Conservation (phyloP, 2,113 vertebrate genomes). For the Semnornis frantzii region DNA sequence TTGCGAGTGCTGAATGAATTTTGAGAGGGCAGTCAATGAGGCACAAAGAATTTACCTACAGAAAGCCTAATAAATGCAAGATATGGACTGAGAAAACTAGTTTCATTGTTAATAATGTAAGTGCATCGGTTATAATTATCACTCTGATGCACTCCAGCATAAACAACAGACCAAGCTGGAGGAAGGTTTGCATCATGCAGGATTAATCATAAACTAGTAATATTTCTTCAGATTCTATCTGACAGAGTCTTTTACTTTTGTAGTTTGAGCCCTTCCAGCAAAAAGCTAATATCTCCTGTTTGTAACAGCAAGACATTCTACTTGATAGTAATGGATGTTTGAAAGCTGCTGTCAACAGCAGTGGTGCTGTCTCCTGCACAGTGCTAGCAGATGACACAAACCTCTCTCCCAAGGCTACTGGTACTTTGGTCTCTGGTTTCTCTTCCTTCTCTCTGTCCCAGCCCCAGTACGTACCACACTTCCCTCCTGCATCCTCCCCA, state of each 20-base stretch:
- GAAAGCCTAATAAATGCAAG: background rate
- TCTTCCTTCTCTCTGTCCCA: background rate
- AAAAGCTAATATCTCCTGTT: background rate
- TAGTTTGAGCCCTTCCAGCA: background rate
- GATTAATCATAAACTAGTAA: background rate
- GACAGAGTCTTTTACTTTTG: background rate
- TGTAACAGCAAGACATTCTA: background rate
- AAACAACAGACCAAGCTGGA: slow-evolving; percentile 26
- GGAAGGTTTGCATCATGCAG: slow-evolving; percentile 9
- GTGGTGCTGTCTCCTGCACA: background rate
- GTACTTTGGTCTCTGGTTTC: background rate
- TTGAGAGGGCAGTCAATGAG: background rate
- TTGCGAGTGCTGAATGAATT: background rate
- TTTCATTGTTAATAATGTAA: background rate
- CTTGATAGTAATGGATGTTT: background rate
- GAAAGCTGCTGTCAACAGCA: background rate
- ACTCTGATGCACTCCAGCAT: background rate
- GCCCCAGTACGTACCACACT: background rate
- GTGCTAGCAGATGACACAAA: background rate
- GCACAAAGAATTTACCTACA: background rate
- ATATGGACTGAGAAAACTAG: background rate
- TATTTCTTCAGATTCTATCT: background rate
- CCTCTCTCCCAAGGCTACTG: background rate
- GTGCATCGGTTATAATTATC: background rate
- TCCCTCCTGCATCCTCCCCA: background rate